Evolutionary conservation across 2,888 invertebrate species (phyloP).

Genomic region (Orchesella flavescens): DNA sequence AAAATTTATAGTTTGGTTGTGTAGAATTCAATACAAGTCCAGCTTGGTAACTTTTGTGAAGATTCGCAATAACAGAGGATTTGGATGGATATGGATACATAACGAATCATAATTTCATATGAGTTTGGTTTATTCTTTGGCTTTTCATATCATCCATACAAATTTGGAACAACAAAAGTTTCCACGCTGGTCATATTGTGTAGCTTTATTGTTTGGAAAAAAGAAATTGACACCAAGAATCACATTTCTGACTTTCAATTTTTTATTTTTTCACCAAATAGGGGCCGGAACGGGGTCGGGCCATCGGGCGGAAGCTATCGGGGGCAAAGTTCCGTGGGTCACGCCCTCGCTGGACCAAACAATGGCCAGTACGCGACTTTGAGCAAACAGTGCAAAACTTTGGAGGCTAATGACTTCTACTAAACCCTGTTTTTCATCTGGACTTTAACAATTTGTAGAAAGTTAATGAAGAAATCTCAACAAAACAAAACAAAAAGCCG

Average conservation of each 20-base stretch:
- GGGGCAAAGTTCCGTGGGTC: slow-evolving; percentile 77
- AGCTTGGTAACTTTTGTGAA: not conserved
- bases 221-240: not conserved
- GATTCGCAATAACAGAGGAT: not conserved
- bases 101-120: not conserved
- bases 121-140: not conserved
- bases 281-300: slow-evolving; percentile 75
- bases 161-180: too few relatives aligned
- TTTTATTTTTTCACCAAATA: slow-evolving; percentile 67
- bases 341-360: slow-evolving; percentile 81
- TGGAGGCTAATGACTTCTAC: slow-evolving; percentile 95
- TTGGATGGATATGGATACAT: not conserved
- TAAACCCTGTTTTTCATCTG: slow-evolving; percentile 75
- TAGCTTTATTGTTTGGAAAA: not conserved
- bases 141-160: too few relatives aligned
- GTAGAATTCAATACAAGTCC: slow-evolving; percentile 15
- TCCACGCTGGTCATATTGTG: not conserved
- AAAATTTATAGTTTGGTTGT: slow-evolving; percentile 23
- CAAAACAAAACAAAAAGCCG: not conserved
- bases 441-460: not conserved
- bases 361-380: slow-evolving; percentile 93
- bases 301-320: slow-evolving; percentile 74
- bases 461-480: not conserved
- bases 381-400: slow-evolving; percentile 96
- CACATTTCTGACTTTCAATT: not conserved